These are phyloP conservation scores for Gerris lacustris DNA, from an alignment of 2,888 invertebrate species.

Conservation along the genomic window DNA sequence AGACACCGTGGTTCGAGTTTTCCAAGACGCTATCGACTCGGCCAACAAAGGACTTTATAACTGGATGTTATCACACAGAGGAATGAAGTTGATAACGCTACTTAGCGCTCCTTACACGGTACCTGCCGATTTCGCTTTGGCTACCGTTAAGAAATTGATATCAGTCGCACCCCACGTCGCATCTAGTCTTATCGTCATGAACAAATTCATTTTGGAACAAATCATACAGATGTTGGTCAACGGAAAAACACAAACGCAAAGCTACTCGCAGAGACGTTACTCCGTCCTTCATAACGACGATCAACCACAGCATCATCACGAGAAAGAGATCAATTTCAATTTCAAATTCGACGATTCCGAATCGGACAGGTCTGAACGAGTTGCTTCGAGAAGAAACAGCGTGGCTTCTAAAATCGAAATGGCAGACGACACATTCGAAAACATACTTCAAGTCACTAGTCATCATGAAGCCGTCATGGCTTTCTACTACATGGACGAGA, in stretches of 20 bases:
- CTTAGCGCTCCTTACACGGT: slow-evolving; percentile 74
- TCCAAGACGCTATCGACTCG: slow-evolving; percentile 85
- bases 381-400: slow-evolving; percentile 37
- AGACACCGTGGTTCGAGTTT: slow-evolving; percentile 75
- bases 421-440: slow-evolving; percentile 43
- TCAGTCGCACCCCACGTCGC: slow-evolving; percentile 57
- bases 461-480: slow-evolving; percentile 82
- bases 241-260: slow-evolving; percentile 1
- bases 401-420: slow-evolving; percentile 35
- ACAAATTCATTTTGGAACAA: slow-evolving; percentile 49
- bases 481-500: slow-evolving; percentile 79
- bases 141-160: slow-evolving; percentile 67
- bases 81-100: slow-evolving; percentile 65
- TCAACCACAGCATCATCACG: slow-evolving; percentile 30
- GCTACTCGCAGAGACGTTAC: background rate
- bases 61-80: slow-evolving; percentile 76
- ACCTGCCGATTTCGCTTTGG: slow-evolving; percentile 77
- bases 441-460: slow-evolving; percentile 50
- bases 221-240: slow-evolving; percentile 32
- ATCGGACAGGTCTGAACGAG: slow-evolving; percentile 35
- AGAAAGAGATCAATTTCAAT: slow-evolving; percentile 49
- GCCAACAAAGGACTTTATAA: slow-evolving; percentile 82
- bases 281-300: background rate
- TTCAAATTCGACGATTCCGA: slow-evolving; percentile 44
- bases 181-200: slow-evolving; percentile 48